Conservation (phyloP, 2,797 vertebrate species). For the Dryobates pubescens region DNA sequence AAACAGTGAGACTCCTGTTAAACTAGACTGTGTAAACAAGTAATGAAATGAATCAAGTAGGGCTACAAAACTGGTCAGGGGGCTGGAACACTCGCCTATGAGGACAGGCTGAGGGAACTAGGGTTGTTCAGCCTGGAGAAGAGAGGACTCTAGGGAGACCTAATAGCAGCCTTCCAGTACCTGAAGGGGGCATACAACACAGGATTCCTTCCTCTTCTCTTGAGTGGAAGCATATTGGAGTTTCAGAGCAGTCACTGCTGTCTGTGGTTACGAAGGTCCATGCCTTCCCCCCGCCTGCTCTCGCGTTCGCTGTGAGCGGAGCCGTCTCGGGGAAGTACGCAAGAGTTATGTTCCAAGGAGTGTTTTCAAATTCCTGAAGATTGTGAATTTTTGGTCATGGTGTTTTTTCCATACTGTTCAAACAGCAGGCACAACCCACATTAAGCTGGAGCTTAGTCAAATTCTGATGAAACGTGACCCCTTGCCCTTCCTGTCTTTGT, state of each 20-base stretch:
- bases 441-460: constrained; percentile 45
- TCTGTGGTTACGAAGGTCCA: not conserved
- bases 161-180: too few species aligned
- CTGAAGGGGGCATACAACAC: too few species aligned
- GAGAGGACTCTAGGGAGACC: too few species aligned
- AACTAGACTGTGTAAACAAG: constrained; percentile 13
- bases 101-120: not conserved
- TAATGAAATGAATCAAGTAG: constrained; percentile 39
- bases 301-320: rapidly evolving
- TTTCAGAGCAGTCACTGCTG: not conserved
- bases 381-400: not conserved
- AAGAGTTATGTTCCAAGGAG: not conserved
- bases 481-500: constrained; percentile 78
- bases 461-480: constrained; percentile 63
- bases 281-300: not conserved
- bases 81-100: too few species aligned
- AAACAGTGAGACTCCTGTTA: constrained; percentile 12
- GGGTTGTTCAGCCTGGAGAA: too few species aligned
- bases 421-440: constrained; percentile 43
- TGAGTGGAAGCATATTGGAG: not conserved
- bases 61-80: not conserved
- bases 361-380: constrained; percentile 12
- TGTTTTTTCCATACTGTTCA: constrained; percentile 44
- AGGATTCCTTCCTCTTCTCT: not conserved
- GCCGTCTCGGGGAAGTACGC: not conserved